A percentile compares a stretch with the other conserved stretches of the same genome.
Conservation (phyloP, 2,113 vertebrate genomes). For the Clarias batrachus region DNA sequence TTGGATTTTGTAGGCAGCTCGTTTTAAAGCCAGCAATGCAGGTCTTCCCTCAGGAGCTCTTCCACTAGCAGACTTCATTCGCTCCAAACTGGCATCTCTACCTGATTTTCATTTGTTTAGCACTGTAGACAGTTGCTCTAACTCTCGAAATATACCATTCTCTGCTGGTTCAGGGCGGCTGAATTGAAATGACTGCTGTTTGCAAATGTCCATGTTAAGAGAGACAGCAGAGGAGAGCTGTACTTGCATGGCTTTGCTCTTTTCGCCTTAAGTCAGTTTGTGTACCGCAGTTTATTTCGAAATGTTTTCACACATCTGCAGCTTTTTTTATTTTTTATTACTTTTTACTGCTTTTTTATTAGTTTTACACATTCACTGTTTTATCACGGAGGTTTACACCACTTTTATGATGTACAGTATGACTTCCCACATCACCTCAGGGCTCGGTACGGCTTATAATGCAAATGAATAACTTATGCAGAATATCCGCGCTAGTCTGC, state of each 20-base stretch:
- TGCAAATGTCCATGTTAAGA: neutral
- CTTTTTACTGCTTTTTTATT: neutral
- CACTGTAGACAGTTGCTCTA: neutral
- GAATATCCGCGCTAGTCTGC: neutral
- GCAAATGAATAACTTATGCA: too few species aligned
- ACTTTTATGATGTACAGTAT: too few species aligned
- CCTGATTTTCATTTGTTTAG: slow-evolving; percentile 19
- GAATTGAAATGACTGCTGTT: slow-evolving; percentile 12
- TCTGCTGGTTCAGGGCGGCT: neutral
- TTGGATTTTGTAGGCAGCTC: neutral
- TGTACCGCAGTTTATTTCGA: neutral
- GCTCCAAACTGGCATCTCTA: neutral
- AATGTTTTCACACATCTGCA: neutral
- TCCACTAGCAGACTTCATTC: slow-evolving; percentile 1
- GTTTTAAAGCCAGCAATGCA: slow-evolving; percentile 14
- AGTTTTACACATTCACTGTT: neutral
- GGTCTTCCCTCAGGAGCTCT: neutral
- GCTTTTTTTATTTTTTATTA: neutral
- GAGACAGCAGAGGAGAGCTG: neutral
- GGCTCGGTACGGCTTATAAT: neutral
- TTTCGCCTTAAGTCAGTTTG: neutral
- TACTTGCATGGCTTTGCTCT: neutral
- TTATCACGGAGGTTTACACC: neutral
- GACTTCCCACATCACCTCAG: neutral
- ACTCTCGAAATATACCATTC: slow-evolving; percentile 13